Evolutionary conservation across 2,888 invertebrate genomes (phyloP).

Genomic region (Tholera decimalis): DNA sequence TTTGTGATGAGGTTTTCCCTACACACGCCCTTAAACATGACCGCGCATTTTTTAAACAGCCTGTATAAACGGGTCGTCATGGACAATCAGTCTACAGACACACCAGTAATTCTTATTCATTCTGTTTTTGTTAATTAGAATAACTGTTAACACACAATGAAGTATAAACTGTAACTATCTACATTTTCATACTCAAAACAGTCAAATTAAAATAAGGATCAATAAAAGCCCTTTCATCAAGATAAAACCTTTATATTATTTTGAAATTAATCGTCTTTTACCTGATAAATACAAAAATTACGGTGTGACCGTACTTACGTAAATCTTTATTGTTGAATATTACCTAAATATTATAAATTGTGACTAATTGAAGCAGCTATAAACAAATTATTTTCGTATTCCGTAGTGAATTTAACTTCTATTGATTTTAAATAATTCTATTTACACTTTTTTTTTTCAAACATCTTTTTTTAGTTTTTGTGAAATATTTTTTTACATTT

Average conservation of each 20-base stretch:
- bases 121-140: conserved; percentile 9
- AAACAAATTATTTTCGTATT: conserved; percentile 39
- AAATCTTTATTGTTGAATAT: conserved; percentile 32
- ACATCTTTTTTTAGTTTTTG: conserved; percentile 45
- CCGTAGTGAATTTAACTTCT: conserved; percentile 37
- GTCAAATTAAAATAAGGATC: conserved; percentile 21
- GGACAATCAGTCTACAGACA: conserved; percentile 25
- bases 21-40: too few relatives aligned
- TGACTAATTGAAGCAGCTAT: conserved; percentile 51
- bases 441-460: conserved; percentile 56
- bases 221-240: conserved; percentile 52
- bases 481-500: conserved; percentile 44
- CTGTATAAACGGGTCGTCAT: conserved; percentile 14
- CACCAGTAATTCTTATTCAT: conserved; percentile 28
- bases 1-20: too few relatives aligned
- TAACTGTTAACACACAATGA: background rate
- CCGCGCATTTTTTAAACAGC: too few relatives aligned
- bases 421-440: conserved; percentile 59
- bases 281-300: conserved; percentile 33
- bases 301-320: conserved; percentile 47
- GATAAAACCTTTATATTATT: conserved; percentile 50
- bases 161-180: conserved; percentile 21
- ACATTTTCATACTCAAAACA: conserved; percentile 3
- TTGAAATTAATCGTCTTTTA: conserved; percentile 44
- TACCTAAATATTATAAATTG: conserved; percentile 44